Evolutionary conservation across 2,113 vertebrate species (phyloP), one percentile per base, ranked within the genome.

Genomic region (Fulica atra): DNA sequence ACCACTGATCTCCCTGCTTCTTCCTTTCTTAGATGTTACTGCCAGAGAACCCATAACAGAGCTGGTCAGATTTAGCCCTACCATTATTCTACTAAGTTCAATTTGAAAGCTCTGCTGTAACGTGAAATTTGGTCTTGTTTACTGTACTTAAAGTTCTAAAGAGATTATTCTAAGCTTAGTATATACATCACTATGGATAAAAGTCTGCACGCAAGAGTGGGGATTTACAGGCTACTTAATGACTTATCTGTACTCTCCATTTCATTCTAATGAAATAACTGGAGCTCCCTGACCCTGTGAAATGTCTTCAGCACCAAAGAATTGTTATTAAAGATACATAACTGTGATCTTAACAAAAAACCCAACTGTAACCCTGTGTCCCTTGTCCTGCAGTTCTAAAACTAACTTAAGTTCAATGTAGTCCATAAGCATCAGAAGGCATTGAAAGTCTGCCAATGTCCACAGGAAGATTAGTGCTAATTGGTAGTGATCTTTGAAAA

Each of bases 241-340:
- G 57, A 94, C 65, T 96, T 96, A 72, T 93, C 89, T 95, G 40
- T 69, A 64, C 59, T 80, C 80, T 88, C 71, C 81, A 11, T 90
- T 95, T 93, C 78, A 81, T 84, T 78, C 66, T 96, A 96, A 96
- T 96, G 79, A 95, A 96, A 92, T 96, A 95, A 86, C n/a, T 17
- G 63, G 84, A 85, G 63, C 23, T 35, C 81, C 73, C 80, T 95
- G 93, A 94, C 92, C 86, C 91, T 90, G n/a, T 36, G 65, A 95
- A 87, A 86, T 48, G 50, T 89, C 53, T 81, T 88, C 77, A 81
- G 78, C 65, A 91, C 59, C 83, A 86, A 71, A 76, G 48, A 92
- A 85, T 46, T 36, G 31, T 90, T 85, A 96, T 71, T 86, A 95
- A 93, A 93, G 77, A 91, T 38, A 79, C 33, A 42, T 46, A 94